Percentiles rank a stretch among this genome's conserved stretches.
These are phyloP conservation scores for Bubo blakistoni DNA, from an alignment of 2,113 vertebrate genomes.

Conservation along the genomic window DNA sequence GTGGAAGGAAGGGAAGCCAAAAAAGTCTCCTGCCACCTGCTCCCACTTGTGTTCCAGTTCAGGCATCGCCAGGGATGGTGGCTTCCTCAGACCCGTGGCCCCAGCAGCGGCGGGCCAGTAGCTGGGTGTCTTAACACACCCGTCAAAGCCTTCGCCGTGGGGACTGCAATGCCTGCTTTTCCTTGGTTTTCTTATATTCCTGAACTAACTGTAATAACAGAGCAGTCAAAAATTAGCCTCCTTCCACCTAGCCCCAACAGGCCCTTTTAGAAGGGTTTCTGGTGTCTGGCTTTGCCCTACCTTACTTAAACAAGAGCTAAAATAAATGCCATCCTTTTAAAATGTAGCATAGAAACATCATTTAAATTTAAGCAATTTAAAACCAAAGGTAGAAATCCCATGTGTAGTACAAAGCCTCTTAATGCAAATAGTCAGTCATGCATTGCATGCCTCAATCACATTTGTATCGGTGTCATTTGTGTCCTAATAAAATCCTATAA, in stretches of 20 bases:
- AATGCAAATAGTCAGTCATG: slow-evolving; percentile 18
- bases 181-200: accelerated
- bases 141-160: accelerated
- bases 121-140: not conserved
- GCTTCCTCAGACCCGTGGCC: not conserved
- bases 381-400: slow-evolving; percentile 20
- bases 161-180: not conserved
- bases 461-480: slow-evolving; percentile 27
- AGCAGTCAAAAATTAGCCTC: not conserved
- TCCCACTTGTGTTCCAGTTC: not conserved
- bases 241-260: not conserved
- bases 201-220: not conserved
- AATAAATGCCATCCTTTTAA: not conserved
- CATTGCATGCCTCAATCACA: slow-evolving; percentile 8
- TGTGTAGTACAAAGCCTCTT: not conserved
- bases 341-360: not conserved
- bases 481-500: slow-evolving; percentile 66
- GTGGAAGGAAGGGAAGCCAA: not conserved
- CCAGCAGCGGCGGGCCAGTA: not conserved
- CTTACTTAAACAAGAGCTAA: not conserved
- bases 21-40: not conserved
- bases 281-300: not conserved
- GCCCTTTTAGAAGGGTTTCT: not conserved
- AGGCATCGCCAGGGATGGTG: accelerated
- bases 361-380: slow-evolving; percentile 39